A percentile compares a stretch with the other conserved stretches of the same genome.
phyloP scores from a whole-genome alignment of 2,888 invertebrate species.

The Orchestes rusci region DNA sequence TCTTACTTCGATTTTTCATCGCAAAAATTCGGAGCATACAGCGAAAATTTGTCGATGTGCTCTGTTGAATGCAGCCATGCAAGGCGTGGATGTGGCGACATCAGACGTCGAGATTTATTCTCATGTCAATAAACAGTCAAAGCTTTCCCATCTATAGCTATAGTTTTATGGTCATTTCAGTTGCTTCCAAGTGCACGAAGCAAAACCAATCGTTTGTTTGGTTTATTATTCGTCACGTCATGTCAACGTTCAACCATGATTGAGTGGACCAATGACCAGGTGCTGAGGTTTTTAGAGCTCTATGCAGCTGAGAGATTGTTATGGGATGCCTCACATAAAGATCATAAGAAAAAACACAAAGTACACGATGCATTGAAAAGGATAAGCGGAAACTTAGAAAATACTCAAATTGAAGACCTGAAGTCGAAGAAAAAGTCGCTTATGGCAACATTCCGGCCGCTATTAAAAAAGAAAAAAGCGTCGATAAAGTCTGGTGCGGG shows the following conservation, averaged over 20 bases:
- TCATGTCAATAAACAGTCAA: too few species aligned
- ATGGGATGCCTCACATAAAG: conserved; percentile 10
- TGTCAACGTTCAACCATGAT: neutral
- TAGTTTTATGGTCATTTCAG: too few species aligned
- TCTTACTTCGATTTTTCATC: neutral
- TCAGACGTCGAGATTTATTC: too few species aligned
- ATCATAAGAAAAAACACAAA: conserved; percentile 12
- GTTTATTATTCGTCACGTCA: neutral
- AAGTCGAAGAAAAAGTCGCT: conserved; percentile 11
- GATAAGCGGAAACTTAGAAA: conserved; percentile 9
- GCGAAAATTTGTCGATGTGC: too few species aligned
- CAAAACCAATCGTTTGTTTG: neutral
- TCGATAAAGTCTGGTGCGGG: conserved; percentile 5
- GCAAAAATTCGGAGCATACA: too few species aligned
- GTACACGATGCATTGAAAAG: conserved; percentile 13
- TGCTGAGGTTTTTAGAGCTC: conserved; percentile 7
- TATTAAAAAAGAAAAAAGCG: conserved; percentile 4
- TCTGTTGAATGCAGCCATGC: too few species aligned
- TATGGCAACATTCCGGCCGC: conserved; percentile 10
- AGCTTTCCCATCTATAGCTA: too few species aligned
- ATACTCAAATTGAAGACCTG: conserved; percentile 8
- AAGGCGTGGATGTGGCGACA: too few species aligned
- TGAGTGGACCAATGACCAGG: conserved; percentile 1
- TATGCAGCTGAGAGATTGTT: conserved; percentile 10
- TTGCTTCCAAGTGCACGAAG: too few species aligned